Evolutionary conservation across 2,113 vertebrate genomes (phyloP).

Genomic region (Carassius gibelio): DNA sequence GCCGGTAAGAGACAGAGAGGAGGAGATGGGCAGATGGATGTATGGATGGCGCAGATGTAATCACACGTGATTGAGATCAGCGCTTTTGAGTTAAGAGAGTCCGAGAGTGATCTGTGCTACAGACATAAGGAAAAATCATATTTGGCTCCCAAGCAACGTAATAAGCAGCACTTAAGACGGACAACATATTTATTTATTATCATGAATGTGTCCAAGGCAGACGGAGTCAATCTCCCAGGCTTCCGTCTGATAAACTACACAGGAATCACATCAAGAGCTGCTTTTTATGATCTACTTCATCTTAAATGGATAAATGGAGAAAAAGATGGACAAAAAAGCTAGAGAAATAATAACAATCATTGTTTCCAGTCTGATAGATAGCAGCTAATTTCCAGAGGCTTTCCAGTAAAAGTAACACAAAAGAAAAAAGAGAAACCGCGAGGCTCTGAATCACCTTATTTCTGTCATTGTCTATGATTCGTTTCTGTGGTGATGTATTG

Average conservation of each 20-base stretch:
- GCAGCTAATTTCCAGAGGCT: neutral
- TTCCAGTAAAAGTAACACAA: slow-evolving; percentile 18
- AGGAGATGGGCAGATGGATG: slow-evolving; percentile 34
- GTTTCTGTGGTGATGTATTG: neutral
- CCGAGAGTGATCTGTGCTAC: slow-evolving; percentile 36
- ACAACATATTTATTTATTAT: slow-evolving; percentile 59
- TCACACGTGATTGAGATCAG: slow-evolving; percentile 51
- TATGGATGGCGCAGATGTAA: slow-evolving; percentile 46
- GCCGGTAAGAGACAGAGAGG: slow-evolving; percentile 15
- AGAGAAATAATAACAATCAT: neutral
- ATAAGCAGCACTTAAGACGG: slow-evolving; percentile 58
- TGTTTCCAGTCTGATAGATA: slow-evolving; percentile 28
- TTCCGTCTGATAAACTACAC: slow-evolving; percentile 27
- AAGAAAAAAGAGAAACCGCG: neutral
- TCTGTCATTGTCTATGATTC: neutral
- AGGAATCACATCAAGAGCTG: slow-evolving; percentile 37
- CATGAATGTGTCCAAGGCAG: slow-evolving; percentile 45
- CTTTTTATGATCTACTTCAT: slow-evolving; percentile 30
- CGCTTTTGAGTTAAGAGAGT: slow-evolving; percentile 45
- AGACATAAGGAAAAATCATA: slow-evolving; percentile 55
- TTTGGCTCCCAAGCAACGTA: slow-evolving; percentile 51
- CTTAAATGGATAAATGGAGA: slow-evolving; percentile 32
- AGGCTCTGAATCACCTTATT: neutral
- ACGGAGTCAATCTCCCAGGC: slow-evolving; percentile 33
- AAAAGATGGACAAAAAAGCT: slow-evolving; percentile 1